Conservation (phyloP, 53 echinoderm and acorn worm species). For the Zoroaster sp. region DNA sequence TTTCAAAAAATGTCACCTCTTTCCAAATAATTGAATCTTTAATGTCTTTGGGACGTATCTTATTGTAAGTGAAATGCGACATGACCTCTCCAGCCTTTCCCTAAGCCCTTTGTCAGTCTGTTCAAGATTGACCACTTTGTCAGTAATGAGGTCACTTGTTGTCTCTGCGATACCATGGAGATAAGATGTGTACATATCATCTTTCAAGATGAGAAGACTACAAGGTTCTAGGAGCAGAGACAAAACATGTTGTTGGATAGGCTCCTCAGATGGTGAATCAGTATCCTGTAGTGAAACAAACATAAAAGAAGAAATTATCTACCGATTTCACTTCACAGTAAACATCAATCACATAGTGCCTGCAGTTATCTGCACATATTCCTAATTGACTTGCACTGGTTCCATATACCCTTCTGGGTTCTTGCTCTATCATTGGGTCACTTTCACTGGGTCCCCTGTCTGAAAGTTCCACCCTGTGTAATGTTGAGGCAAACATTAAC, state of each 20-base stretch:
- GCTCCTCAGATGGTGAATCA: neutral
- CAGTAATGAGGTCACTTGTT: conserved; percentile 50
- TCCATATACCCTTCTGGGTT: no score
- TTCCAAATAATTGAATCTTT: conserved; percentile 75
- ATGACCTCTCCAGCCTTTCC: conserved; percentile 65
- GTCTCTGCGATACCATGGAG: conserved; percentile 88
- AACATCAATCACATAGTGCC: no score
- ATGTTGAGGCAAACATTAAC: no score
- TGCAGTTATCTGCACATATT: no score
- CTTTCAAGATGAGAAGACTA: conserved; percentile 83
- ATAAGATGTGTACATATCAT: conserved; percentile 76
- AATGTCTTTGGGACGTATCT: conserved; percentile 93
- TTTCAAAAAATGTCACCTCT: no score
- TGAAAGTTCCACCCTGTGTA: no score
- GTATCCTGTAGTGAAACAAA: neutral
- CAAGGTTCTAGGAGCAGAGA: conserved; percentile 85
- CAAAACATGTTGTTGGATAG: conserved; percentile 50
- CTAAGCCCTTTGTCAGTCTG: conserved; percentile 46
- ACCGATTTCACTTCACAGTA: neutral
- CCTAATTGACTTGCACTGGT: no score
- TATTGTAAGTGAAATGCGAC: conserved; percentile 85
- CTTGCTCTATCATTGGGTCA: no score
- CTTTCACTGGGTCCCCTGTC: no score
- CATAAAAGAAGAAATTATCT: neutral
- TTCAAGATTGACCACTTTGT: conserved; percentile 67